Base-by-base conservation (phyloP, 2,113 vertebrate genomes). In the Catharus bicknelli region DNA sequence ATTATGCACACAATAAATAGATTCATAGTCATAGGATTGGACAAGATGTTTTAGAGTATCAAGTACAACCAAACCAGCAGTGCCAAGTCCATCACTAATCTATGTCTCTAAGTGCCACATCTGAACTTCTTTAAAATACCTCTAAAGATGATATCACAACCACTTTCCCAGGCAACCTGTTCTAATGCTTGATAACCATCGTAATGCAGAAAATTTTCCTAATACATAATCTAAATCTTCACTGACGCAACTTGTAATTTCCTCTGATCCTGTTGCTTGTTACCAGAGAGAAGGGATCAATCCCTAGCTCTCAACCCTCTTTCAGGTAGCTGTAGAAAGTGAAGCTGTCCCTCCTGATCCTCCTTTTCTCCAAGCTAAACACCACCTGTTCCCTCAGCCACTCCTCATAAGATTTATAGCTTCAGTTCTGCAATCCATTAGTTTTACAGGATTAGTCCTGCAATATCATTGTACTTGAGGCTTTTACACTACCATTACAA, bases 361-460 rank as follows among this genome's bases (percentile, higher is more conserved):
- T 70, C 12, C 21, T 63, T 19, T 79, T n/a, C 58, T 47, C 48
- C 15, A 32, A 20, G 2, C 3, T 70, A 25, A 75, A 30, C 1
- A 62, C 10, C 2, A 3, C 3, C 27, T 27, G 9, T 7, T 90
- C 29, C 20, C 11, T 59, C 34, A 72, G 20, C 5, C 0, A 0
- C 4, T 36, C 5, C 16, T 88, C 25, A 17, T 64, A 15, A 21
- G 25, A 54, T 11, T 13, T 6, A 7, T 43, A 66, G 8, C 47
- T 93, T 79, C 80, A 85, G n/a, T 91, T 94, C 74, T 70, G 16
- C 32, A n/a, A 91, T 66, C n/a, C 36, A 86, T 34, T 43, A 74
- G 29, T 92, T 97, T 95, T 78, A 91, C 84, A 94, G 58, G 50
- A 59, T 96, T 95, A 77, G 78, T 80, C 40, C 50, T 93, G 64